A percentile compares a stretch with the other conserved stretches of the same genome.
These are phyloP conservation scores for Drosophila funebris DNA, from an alignment of 1,140 invertebrate species.

Conservation along the genomic window DNA sequence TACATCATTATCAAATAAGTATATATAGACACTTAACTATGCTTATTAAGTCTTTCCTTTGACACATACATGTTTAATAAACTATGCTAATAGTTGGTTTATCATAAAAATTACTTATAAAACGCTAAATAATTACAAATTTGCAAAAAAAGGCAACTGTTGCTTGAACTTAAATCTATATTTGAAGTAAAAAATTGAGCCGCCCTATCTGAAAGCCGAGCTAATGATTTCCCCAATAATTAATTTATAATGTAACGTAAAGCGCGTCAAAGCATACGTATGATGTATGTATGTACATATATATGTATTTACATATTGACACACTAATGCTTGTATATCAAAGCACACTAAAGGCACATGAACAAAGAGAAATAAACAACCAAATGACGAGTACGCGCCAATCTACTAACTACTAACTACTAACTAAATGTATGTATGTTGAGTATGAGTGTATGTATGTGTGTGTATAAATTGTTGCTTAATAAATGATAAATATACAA, in stretches of 20 bases:
- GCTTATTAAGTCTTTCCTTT: constrained; percentile 46
- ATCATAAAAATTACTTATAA: neutral
- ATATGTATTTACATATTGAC: constrained; percentile 22
- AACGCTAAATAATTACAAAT: constrained; percentile 9
- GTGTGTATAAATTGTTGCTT: constrained; percentile 25
- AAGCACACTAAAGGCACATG: constrained; percentile 79
- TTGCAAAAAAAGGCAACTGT: constrained; percentile 38
- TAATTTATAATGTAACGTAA: constrained; percentile 1
- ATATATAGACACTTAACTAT: constrained; percentile 24
- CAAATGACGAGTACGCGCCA: no score
- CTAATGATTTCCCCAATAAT: neutral
- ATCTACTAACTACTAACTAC: no score
- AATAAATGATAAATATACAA: constrained; percentile 33
- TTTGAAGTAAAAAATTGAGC: neutral
- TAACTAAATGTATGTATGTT: constrained; percentile 23
- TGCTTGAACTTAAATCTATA: constrained; percentile 17
- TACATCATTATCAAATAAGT: constrained; percentile 17
- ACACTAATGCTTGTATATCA: constrained; percentile 29
- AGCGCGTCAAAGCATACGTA: no score
- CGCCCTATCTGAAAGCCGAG: neutral
- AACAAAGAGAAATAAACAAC: constrained; percentile 75
- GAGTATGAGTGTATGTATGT: constrained; percentile 10
- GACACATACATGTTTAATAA: constrained; percentile 34
- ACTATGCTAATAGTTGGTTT: constrained; percentile 33
- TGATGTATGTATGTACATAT: constrained; percentile 27